Base-by-base conservation (phyloP, 37 sponge, comb jelly and placozoan genomes). In the Chondrilla cf. caribensis region DNA sequence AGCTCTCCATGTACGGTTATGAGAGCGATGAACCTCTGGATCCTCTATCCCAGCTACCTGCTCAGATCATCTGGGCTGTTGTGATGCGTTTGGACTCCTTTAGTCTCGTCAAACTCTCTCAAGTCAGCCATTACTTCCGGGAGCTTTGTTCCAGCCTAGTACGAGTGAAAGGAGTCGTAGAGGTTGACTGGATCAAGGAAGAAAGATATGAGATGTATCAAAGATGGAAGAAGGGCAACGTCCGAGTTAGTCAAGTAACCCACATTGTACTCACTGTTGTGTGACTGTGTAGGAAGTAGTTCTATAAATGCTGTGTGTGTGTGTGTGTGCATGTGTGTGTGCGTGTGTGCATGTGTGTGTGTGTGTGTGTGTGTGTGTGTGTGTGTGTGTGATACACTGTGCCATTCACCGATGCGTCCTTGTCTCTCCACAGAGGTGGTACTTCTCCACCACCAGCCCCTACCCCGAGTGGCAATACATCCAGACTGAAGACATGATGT, bases 1-100 rank as follows among this genome's bases (percentile, higher is more conserved):
- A 90, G 81, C 68, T 90, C 7, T 73, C 84, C 0, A 29, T 80
- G 32, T 90, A 83, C 47, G 89, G 89, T 0, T 89, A 89, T 43
- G 31, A 73, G 5, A 58, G 79, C 14, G 81, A 75, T 11, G 91
- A 83, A 32, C 68, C 83, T 29, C 70, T 44, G 44, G 91, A 90
- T 41, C 80, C 83, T 1, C 47, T 90, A 41, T 78, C 84, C 19
- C 91, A 90, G 68, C 84, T 90, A 0, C 91, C 91, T 2, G 25
- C 72, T 0, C 87, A 86, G 60, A 47, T 86, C 5, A 35, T 90
- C 80, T 11, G 64, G 47, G 29, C 28, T 2, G 72, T 90, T 7
- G 33, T 77, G 8, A 21, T 19, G 29, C 36, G 40, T 36, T 40
- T 90, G 42, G 91, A 90, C 65, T 90, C 91, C 17, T 78, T 76